Evolutionary conservation across 2,888 invertebrate genomes (phyloP).

Genomic region (Stenoptilia bipunctidactyla): DNA sequence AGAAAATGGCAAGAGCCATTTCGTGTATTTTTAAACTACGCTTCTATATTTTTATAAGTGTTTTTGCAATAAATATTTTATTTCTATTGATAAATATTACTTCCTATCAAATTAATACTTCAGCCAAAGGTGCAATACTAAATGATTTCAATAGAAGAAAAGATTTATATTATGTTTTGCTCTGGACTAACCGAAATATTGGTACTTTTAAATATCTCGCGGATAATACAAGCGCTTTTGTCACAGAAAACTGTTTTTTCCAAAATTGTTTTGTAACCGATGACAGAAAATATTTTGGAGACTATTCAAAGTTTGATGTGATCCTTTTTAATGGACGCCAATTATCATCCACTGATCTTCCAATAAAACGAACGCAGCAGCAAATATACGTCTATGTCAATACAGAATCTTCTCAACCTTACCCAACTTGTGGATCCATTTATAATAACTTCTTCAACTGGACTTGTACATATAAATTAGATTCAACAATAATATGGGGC

Average conservation of each 20-base stretch:
- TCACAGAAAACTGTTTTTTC: constrained; percentile 15
- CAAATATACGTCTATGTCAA: neutral
- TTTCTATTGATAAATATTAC: no score
- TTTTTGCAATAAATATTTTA: no score
- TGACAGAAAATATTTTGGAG: constrained; percentile 7
- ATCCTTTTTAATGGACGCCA: constrained; percentile 14
- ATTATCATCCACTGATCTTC: constrained; percentile 1
- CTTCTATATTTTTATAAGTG: no score
- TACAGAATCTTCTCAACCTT: neutral
- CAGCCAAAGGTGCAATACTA: no score
- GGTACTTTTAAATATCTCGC: no score
- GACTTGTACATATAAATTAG: constrained; percentile 26
- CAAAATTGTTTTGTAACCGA: constrained; percentile 19
- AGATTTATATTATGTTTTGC: no score
- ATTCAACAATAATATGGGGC: constrained; percentile 22
- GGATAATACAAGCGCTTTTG: no score
- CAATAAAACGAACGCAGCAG: neutral
- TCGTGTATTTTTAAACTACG: no score
- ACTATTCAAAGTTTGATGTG: constrained; percentile 5
- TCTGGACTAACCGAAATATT: no score
- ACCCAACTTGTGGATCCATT: constrained; percentile 5
- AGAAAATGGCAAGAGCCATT: no score
- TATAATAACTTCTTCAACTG: constrained; percentile 21
- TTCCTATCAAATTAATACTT: no score
- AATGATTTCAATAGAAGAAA: no score